A percentile compares a stretch with the other conserved stretches of the same genome.
These are phyloP conservation scores for Pelochelys cantorii DNA, from an alignment of 2,797 vertebrate species.

Conservation along the genomic window DNA sequence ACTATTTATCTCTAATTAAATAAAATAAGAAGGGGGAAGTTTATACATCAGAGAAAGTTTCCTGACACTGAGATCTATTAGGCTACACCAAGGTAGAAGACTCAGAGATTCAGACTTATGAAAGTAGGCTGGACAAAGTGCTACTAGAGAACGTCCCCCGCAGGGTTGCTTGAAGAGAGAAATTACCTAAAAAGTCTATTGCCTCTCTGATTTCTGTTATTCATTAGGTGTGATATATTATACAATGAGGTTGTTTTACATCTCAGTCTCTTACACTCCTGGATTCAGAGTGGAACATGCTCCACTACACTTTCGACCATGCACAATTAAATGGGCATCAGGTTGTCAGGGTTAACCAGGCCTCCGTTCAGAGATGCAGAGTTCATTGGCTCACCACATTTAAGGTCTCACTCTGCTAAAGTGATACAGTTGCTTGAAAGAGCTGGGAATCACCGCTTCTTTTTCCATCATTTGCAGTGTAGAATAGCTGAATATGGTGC, in stretches of 20 bases:
- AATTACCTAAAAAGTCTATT: background rate
- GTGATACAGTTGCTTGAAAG: background rate
- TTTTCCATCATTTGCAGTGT: background rate
- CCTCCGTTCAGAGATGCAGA: background rate
- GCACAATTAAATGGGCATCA: background rate
- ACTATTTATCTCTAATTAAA: background rate
- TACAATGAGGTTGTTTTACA: background rate
- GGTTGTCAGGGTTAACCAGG: background rate
- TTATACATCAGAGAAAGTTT: background rate
- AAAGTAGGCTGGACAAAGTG: background rate
- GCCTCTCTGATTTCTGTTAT: background rate
- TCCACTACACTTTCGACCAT: background rate
- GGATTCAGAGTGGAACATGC: background rate
- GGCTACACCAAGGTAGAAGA: background rate
- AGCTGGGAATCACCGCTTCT: background rate
- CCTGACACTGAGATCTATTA: background rate
- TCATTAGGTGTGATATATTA: background rate
- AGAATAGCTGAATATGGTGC: background rate
- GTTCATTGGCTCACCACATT: background rate
- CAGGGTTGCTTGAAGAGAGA: background rate
- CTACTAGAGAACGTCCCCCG: background rate
- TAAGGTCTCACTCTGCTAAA: background rate
- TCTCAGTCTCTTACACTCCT: background rate
- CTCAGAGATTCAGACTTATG: background rate
- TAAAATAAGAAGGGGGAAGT: background rate